Evolutionary conservation across 2,113 vertebrate species (phyloP).

Genomic region (Microcebus tavaratra): DNA sequence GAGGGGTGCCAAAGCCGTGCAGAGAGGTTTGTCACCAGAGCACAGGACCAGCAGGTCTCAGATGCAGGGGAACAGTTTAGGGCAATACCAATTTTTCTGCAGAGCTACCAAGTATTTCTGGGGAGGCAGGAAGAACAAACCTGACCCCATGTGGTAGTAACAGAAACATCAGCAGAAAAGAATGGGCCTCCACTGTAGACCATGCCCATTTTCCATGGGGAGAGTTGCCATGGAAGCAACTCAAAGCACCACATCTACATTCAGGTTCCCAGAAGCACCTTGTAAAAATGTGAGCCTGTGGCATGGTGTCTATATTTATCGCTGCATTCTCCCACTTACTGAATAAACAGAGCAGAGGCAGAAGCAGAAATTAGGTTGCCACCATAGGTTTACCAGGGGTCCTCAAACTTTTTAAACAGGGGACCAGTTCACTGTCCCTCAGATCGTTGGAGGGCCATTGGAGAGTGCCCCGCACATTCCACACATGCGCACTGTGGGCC

Average conservation of each 20-base stretch:
- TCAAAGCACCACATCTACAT: neutral
- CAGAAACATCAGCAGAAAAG: slow-evolving; percentile 18
- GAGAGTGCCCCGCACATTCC: too few relatives aligned
- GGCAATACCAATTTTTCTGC: neutral
- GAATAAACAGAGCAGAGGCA: slow-evolving; percentile 35
- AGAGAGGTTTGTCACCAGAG: neutral
- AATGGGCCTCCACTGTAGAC: neutral
- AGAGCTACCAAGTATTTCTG: neutral
- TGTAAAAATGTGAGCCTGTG: neutral
- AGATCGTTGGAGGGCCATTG: too few relatives aligned
- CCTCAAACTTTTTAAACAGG: too few relatives aligned
- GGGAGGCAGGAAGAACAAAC: neutral
- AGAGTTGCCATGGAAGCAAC: neutral
- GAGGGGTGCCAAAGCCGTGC: neutral
- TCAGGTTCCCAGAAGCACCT: slow-evolving; percentile 43
- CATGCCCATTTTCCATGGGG: neutral
- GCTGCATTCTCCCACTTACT: neutral
- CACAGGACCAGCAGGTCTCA: neutral
- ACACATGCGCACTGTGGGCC: too few relatives aligned
- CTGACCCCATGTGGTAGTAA: neutral
- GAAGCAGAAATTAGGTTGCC: neutral
- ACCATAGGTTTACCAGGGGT: neutral
- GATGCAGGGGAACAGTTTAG: neutral
- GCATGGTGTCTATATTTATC: neutral
- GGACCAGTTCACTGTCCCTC: too few relatives aligned